phyloP scores from a whole-genome alignment of 2,888 invertebrate species.

The Pheosia tremula region DNA sequence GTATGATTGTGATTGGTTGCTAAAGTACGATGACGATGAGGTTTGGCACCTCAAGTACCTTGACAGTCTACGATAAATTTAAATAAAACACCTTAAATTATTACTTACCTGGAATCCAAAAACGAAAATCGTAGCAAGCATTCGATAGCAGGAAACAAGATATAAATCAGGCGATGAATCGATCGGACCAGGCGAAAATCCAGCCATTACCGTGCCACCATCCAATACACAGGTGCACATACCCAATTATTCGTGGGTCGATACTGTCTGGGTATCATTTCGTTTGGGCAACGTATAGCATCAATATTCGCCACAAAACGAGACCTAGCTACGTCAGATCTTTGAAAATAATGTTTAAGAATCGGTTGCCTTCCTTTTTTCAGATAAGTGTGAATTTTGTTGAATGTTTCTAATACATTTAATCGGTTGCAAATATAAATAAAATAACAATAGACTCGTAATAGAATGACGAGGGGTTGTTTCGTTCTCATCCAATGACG shows the following conservation, averaged over 20 bases:
- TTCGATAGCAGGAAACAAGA: conserved; percentile 25
- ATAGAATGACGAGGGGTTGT: too few relatives aligned
- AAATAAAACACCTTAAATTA: too few relatives aligned
- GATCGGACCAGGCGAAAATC: conserved; percentile 29
- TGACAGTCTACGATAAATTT: too few relatives aligned
- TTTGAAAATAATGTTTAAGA: background rate
- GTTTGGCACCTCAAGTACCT: too few relatives aligned
- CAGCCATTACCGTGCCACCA: conserved; percentile 35
- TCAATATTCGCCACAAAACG: background rate
- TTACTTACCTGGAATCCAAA: background rate
- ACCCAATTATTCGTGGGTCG: conserved; percentile 21
- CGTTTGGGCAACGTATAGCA: conserved; percentile 16
- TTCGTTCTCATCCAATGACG: too few relatives aligned
- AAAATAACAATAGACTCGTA: too few relatives aligned
- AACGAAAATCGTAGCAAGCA: conserved; percentile 11
- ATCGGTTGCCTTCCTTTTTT: background rate
- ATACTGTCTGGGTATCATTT: conserved; percentile 13
- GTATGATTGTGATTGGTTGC: too few relatives aligned
- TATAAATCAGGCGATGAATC: conserved; percentile 42
- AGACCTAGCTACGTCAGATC: background rate
- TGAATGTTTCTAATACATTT: too few relatives aligned
- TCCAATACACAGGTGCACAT: conserved; percentile 36
- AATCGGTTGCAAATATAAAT: background rate
- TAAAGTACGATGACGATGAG: too few relatives aligned
- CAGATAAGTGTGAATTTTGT: background rate